Conservation (phyloP, 1,140 invertebrate species). For the Melanaphis sacchari region DNA sequence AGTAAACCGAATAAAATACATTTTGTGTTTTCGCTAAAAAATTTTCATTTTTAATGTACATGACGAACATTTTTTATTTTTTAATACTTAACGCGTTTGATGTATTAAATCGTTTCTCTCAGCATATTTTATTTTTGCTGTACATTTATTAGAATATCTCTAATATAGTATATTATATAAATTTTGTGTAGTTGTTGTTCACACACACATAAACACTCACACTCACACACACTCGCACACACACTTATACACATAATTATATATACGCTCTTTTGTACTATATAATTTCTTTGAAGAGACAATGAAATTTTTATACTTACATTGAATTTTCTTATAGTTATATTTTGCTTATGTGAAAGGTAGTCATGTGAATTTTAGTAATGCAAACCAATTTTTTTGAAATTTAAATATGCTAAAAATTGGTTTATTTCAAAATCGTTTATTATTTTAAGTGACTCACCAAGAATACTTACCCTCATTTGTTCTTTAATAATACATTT, state of each 20-base stretch:
- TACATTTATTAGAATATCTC: not conserved
- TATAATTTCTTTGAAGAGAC: not conserved
- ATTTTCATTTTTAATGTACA: not conserved
- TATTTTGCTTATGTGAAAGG: not conserved
- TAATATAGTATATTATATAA: not conserved
- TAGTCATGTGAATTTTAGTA: not conserved
- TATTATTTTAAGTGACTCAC: not conserved
- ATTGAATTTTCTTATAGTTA: slow-evolving; percentile 11
- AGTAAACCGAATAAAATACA: slow-evolving; percentile 1
- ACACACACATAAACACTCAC: not conserved
- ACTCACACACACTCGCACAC: no score
- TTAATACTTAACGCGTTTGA: not conserved
- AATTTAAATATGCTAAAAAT: not conserved
- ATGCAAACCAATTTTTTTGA: not conserved
- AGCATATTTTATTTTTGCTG: not conserved
- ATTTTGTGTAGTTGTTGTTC: not conserved
- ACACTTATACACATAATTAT: not conserved
- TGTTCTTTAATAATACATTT: not conserved
- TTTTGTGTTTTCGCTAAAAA: not conserved
- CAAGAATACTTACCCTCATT: not conserved
- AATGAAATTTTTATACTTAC: not conserved
- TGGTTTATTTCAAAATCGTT: not conserved
- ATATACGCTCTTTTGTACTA: not conserved
- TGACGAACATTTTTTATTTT: not conserved
- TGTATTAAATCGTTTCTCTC: slow-evolving; percentile 15